Conservation (phyloP, 2,113 vertebrate genomes). For the Dipodomys spectabilis region DNA sequence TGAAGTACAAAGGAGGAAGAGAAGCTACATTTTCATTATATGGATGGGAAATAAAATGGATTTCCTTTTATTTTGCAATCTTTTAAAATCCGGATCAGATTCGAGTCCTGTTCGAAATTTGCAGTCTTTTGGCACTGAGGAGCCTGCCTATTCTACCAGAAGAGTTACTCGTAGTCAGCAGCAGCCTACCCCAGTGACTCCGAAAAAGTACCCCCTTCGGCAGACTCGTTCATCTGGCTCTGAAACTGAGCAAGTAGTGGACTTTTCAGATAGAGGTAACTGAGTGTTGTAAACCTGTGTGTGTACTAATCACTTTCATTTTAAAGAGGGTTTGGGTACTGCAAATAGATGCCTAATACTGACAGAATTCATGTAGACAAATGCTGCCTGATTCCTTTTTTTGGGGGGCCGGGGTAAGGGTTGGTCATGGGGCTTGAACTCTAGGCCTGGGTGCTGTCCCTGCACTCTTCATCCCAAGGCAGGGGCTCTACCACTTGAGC, state of each 20-base stretch:
- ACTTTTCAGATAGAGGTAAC: constrained; percentile 92
- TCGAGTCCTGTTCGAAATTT: constrained; percentile 90
- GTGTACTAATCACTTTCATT: neutral
- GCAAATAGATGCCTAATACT: neutral
- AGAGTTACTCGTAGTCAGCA: constrained; percentile 97
- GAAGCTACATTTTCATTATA: neutral
- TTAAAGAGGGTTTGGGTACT: neutral
- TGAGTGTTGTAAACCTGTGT: neutral
- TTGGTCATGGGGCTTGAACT: neutral
- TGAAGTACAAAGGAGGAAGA: constrained; percentile 30
- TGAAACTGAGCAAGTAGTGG: constrained; percentile 93
- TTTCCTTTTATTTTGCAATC: constrained; percentile 51
- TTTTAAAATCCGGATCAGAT: constrained; percentile 81
- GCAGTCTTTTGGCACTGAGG: constrained; percentile 88
- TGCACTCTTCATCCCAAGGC: too few relatives aligned
- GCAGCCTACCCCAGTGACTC: constrained; percentile 91
- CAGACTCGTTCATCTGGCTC: constrained; percentile 96
- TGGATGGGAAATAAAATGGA: neutral
- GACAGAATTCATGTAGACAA: neutral
- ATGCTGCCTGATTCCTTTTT: neutral
- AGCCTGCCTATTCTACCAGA: constrained; percentile 92
- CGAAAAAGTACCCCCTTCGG: constrained; percentile 95
- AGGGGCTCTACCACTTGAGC: too few relatives aligned
- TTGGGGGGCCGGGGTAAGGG: too few relatives aligned
- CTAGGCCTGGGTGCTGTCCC: too few relatives aligned